These are phyloP conservation scores for Saccopteryx bilineata DNA, from an alignment of 2,113 vertebrate species.

Conservation along the genomic window DNA sequence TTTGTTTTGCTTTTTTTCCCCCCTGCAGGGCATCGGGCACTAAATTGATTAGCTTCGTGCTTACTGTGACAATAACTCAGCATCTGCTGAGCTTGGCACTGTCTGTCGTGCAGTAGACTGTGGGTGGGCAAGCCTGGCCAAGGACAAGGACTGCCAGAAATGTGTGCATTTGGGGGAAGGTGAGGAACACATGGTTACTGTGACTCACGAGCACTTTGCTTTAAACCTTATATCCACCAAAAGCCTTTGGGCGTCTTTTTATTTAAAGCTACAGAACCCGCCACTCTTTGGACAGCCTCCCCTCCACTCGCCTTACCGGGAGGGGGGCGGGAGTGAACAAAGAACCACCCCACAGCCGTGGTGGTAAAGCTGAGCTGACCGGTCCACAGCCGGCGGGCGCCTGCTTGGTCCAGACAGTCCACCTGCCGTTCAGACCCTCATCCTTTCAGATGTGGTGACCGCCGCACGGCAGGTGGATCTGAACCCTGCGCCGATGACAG, in stretches of 20 bases:
- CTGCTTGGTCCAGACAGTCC: accelerated
- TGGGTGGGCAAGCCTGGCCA: background rate
- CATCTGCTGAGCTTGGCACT: accelerated
- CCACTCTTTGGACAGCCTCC: background rate
- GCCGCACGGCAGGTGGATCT: background rate
- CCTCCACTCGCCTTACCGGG: background rate
- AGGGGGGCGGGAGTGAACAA: background rate
- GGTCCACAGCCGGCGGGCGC: background rate
- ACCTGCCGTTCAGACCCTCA: background rate
- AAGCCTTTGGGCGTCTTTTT: background rate
- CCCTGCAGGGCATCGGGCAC: background rate
- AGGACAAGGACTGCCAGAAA: background rate
- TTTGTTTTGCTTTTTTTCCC: background rate
- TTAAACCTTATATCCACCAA: background rate
- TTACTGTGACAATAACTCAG: accelerated
- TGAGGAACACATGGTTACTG: background rate
- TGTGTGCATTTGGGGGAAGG: background rate
- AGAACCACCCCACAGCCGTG: background rate
- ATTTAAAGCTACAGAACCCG: background rate
- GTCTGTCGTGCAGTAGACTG: accelerated
- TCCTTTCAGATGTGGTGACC: background rate
- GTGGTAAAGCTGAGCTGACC: background rate
- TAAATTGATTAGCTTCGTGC: background rate
- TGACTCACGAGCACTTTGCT: background rate
- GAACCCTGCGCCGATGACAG: background rate